Evolutionary conservation across 2,888 invertebrate species (phyloP), one percentile per base, ranked within the genome.

Genomic region (Pharmacophagus antenor): DNA sequence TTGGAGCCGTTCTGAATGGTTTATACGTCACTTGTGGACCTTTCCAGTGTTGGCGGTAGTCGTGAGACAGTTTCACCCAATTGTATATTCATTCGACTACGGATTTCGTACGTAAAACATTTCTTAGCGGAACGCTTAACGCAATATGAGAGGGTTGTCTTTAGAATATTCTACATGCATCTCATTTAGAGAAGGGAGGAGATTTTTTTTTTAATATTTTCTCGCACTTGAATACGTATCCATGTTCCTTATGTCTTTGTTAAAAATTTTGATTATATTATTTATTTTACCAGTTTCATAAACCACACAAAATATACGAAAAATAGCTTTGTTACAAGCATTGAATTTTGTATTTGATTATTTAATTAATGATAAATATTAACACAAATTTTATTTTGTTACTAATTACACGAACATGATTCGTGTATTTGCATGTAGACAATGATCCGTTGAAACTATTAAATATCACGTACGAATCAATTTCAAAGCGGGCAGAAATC

Each of bases 391-490:
- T n/a, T 37, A 37, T 37, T 37, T 37, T 44, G 18, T 44, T 44
- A 44, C 7, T 18, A 44, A 44, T 44, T 20, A 44, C 1, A 44
- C 10, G 10, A 27, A 27, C 27, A 27, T 27, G 10, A n/a, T n/a
- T 37, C 42, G 58, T 64, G 72, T 66, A 65, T 68, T 62, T 63
- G 61, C 65, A 60, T 67, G 74, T 74, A 70, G 75, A 76, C 73
- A 80, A 79, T 76, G 73, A 74, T 67, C 68, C 69, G 70, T 71
- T 70, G 69, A 65, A 69, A 76, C 79, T 84, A 85, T 86, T 85
- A 86, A 87, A 85, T 85, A 88, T 85, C 83, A 84, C 77, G 83
- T 83, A 79, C 84, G 83, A 88, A 89, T 89, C 88, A 88, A 88
- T 90, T 89, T 85, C 79, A 80, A 80, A 77, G 76, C 77, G 73